Evolutionary conservation across 2,888 invertebrate genomes (phyloP).

Genomic region (Tortrix viridana): DNA sequence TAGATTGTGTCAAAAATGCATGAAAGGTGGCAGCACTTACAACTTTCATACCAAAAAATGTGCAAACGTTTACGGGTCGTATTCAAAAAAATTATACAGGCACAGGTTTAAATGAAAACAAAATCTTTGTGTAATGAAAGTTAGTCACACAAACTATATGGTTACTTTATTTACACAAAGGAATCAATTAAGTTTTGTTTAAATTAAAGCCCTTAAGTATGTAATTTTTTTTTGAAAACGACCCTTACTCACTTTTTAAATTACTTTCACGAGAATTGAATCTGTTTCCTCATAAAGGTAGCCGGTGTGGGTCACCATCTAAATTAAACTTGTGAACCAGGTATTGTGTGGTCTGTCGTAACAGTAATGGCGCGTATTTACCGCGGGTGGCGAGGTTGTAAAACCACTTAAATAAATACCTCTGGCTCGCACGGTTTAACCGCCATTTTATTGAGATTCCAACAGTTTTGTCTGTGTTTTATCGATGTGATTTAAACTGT

Average conservation of each 20-base stretch:
- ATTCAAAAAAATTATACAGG: no score
- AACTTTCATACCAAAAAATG: neutral
- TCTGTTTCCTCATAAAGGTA: slow-evolving; percentile 6
- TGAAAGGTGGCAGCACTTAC: slow-evolving; percentile 15
- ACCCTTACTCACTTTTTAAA: no score
- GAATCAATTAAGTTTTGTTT: no score
- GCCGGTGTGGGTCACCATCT: neutral
- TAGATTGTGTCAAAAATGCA: neutral
- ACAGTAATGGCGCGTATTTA: slow-evolving; percentile 52
- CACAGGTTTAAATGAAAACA: no score
- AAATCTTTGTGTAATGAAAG: no score
- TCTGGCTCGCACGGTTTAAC: slow-evolving; percentile 58
- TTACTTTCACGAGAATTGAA: slow-evolving; percentile 6
- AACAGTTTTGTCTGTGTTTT: slow-evolving; percentile 67
- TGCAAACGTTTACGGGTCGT: neutral
- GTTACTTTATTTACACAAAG: no score
- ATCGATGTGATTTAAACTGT: slow-evolving; percentile 61
- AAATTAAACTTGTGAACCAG: slow-evolving; percentile 15
- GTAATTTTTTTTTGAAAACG: no score
- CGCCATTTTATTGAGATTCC: slow-evolving; percentile 73
- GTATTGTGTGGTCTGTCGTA: slow-evolving; percentile 37
- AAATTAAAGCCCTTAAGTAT: no score
- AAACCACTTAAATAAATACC: slow-evolving; percentile 80
- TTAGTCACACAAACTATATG: no score
- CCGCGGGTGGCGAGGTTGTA: slow-evolving; percentile 60